Evolutionary conservation across 2,797 vertebrate genomes (phyloP), one percentile per base, ranked within the genome.

Genomic region (Heliangelus exortis): DNA sequence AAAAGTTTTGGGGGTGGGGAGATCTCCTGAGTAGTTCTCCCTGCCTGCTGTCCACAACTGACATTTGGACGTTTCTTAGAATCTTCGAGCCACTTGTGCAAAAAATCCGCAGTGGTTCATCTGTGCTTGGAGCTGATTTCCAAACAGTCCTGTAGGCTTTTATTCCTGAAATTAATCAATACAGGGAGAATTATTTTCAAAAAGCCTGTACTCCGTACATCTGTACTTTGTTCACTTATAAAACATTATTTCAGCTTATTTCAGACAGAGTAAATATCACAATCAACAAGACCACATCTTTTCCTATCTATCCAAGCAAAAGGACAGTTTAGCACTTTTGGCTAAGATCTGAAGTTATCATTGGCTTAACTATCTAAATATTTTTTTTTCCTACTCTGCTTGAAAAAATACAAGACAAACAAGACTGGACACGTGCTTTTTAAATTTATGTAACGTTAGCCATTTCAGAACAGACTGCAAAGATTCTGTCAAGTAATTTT

Each of bases 221-320:
- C 90, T 95, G 90, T 71, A 93, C 80, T 91, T 89, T 94, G 79
- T 96, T 88, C 95, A 87, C 5, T 2, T 95, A 80, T 84, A 48
- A 82, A 94, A 86, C 75, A 86, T 94, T 96, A 96, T 97, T 97
- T 93, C 93, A 90, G 82, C 65, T 96, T 92, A 59, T 94, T 95
- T 96, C 84, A 63, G 78, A 80, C 74, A 95, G 94, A 94, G 83
- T 74, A 94, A 96, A 93, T 95, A 94, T 36, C 85, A 95, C 79
- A 81, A 91, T 76, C 84, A 87, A 95, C 74, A 92, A 95, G 88
- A 89, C 68, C 51, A 26, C 45, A 55, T 93, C 89, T 94, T 95
- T 95, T 95, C 90, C 71, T 92, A 96, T 58, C 78, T 73, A 50
- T 84, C 81, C 23, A 71, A 45, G 54, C 41, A 92, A 93, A 91